Percentiles rank a stretch among this genome's conserved stretches.
Evolutionary conservation across 1,140 invertebrate genomes (phyloP).

Genomic region (Berghia stephanieae): DNA sequence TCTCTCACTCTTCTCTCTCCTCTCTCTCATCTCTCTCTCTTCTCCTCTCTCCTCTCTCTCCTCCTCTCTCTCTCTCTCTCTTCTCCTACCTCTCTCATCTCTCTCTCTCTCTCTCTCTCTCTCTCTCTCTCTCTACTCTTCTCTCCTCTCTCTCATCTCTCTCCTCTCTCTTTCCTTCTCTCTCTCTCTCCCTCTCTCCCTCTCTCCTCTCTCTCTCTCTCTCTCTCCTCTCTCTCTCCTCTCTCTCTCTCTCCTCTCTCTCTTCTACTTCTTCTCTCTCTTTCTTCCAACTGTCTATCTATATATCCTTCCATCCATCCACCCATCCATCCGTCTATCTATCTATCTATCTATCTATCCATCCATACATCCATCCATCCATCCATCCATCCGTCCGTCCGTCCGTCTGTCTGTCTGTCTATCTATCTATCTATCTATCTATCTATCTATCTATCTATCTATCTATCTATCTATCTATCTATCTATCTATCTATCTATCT

Average conservation of each 20-base stretch:
- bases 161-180: background rate
- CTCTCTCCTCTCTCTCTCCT: background rate
- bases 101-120: background rate
- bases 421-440: slow-evolving; percentile 21
- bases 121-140: background rate
- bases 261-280: background rate
- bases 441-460: background rate
- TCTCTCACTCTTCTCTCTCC: background rate
- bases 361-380: slow-evolving; percentile 18
- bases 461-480: background rate
- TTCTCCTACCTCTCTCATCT: background rate
- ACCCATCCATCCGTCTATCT: background rate
- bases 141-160: background rate
- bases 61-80: background rate
- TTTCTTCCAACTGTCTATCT: background rate
- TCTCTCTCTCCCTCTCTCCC: background rate
- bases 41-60: background rate
- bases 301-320: background rate
- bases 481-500: background rate
- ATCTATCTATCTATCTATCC: slow-evolving; percentile 20
- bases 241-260: slow-evolving; percentile 17
- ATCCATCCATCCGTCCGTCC: slow-evolving; percentile 17
- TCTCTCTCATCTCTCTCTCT: background rate
- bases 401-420: slow-evolving; percentile 19
- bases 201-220: background rate